These are phyloP conservation scores for Pao palembangensis DNA, from an alignment of 2,113 vertebrate species.

Conservation along the genomic window DNA sequence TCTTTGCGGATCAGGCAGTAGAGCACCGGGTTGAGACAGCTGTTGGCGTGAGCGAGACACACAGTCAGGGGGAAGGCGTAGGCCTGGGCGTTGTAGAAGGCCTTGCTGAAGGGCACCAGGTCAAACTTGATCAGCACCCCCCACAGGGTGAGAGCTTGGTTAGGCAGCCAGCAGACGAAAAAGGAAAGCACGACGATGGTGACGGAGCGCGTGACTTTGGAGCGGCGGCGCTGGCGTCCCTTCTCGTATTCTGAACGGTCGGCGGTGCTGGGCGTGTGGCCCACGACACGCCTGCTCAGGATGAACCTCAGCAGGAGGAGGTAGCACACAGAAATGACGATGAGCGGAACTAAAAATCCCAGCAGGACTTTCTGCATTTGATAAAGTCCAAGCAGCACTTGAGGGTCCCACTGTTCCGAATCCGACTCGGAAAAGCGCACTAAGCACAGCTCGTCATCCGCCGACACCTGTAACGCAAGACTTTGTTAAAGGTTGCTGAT, in stretches of 20 bases:
- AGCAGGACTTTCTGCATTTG: slow-evolving; percentile 79
- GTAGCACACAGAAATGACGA: slow-evolving; percentile 76
- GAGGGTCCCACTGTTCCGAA: slow-evolving; percentile 71
- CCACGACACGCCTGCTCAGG: slow-evolving; percentile 55
- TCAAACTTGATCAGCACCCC: slow-evolving; percentile 79
- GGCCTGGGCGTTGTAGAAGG: slow-evolving; percentile 78
- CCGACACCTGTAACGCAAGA: slow-evolving; percentile 59
- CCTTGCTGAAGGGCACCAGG: slow-evolving; percentile 76
- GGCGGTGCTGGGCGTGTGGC: slow-evolving; percentile 20
- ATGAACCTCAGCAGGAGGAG: slow-evolving; percentile 78
- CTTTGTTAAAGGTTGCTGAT: not conserved
- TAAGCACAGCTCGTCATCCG: slow-evolving; percentile 78
- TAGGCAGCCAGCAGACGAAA: slow-evolving; percentile 82
- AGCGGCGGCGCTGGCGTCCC: slow-evolving; percentile 65
- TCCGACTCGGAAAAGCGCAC: slow-evolving; percentile 76
- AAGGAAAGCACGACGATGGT: slow-evolving; percentile 78
- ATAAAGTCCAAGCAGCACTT: slow-evolving; percentile 79
- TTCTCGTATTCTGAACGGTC: slow-evolving; percentile 55
- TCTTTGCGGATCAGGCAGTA: slow-evolving; percentile 80
- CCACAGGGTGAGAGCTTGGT: slow-evolving; percentile 80
- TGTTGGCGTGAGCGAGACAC: slow-evolving; percentile 79
- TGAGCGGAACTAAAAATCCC: slow-evolving; percentile 75
- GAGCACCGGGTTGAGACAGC: slow-evolving; percentile 80
- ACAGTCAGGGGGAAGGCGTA: slow-evolving; percentile 78
- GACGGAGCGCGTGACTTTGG: slow-evolving; percentile 76